Base-by-base conservation (phyloP, 1,140 invertebrate genomes). In the Leptonema lineaticorne region DNA sequence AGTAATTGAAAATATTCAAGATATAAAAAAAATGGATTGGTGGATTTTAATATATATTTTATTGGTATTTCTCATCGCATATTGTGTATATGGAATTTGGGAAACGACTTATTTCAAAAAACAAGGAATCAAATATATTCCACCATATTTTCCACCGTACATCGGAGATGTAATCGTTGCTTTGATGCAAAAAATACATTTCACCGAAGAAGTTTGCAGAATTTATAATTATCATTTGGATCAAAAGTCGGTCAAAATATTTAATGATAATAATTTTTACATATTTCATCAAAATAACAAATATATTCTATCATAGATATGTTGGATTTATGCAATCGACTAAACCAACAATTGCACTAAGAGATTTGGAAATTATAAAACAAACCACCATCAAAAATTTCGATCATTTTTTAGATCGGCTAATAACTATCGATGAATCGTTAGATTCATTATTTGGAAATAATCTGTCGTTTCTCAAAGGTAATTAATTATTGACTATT, bases 301-400 rank as follows among this genome's bases (percentile, higher is more conserved):
- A n/a, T n/a, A n/a, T n/a, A n/a, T n/a, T n/a, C n/a, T n/a, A n/a
- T n/a, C n/a, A n/a, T 33, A 83, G 82, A 70, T 76, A 85, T 63
- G 74, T 77, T 0, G 84, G 79, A 2, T 69, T 80, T 1, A 84
- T 78, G 50, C 80, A 84, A 41, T 77, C 85, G 28, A 69, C 74
- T 0, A 75, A 69, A 2, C 85, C 86, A 0, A 63, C 75, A 1
- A 70, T 87, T 1, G 67, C 86, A 28, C 27, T 88, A 0, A 78
- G 79, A 59, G 85, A 87, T 76, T 79, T 81, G 1, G 83, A 87
- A 26, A 24, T 85, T 4, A 80, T 87, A 4, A 85, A 82, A 68
- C 76, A 81, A 58, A 76, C 88, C 0, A 74, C 77, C 0, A 76
- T 88, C 0, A 87, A 85, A 71, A 81, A 86, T 67, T 88, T 88